Conservation (phyloP, 2,888 invertebrate genomes). For the Eristalinus sepulchralis region DNA sequence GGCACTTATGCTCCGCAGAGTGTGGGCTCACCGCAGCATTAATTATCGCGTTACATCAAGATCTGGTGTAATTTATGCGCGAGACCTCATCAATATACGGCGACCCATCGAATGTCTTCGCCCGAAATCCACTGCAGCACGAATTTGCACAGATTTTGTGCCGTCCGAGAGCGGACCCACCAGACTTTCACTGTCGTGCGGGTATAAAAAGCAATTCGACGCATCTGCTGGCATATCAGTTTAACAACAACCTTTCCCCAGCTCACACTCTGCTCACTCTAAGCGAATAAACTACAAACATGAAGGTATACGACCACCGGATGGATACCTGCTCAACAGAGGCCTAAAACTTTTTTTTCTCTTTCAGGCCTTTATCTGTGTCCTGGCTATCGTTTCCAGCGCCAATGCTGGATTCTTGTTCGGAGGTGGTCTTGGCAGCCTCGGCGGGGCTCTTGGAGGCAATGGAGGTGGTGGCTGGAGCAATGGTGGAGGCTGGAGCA, state of each 20-base stretch:
- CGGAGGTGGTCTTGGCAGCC: constrained; percentile 23
- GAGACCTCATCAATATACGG: background rate
- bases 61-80: background rate
- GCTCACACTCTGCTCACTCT: background rate
- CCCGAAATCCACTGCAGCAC: background rate
- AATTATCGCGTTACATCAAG: background rate
- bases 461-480: constrained; percentile 9
- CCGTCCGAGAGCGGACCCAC: background rate
- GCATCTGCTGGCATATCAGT: constrained; percentile 23
- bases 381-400: constrained; percentile 46
- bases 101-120: background rate
- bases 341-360: background rate
- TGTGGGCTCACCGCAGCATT: background rate
- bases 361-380: constrained; percentile 49
- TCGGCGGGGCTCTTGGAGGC: background rate
- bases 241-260: constrained; percentile 22
- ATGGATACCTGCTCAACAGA: background rate
- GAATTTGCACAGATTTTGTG: background rate
- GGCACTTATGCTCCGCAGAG: background rate
- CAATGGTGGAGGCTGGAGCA: background rate
- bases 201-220: constrained; percentile 37
- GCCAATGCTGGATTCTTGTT: constrained; percentile 60
- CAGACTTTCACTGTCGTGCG: background rate
- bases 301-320: constrained; percentile 32
- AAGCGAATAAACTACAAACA: constrained; percentile 50